Base-by-base conservation (phyloP, 1,140 invertebrate species). In the Ylistrum balloti region DNA sequence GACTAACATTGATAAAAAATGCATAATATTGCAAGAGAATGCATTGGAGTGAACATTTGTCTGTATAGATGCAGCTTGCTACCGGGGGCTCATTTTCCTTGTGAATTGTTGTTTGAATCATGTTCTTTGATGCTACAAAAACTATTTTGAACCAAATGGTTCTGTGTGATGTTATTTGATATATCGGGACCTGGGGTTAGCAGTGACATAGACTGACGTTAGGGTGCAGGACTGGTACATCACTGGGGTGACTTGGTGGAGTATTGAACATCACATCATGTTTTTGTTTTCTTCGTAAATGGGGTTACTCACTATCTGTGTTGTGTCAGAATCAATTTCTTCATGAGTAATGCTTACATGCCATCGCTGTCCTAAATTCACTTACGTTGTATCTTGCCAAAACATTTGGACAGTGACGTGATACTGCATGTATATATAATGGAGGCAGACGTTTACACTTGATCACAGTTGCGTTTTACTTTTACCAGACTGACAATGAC, bases 341-440 rank as follows among this genome's bases (percentile, higher is more conserved):
- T 7, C 56, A 11, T 74, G 56, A 74, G 56, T 74, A 74, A 74
- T 74, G 56, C 56, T 74, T 74, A 74, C 56, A 74, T n/a, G 11
- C 56, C n/a, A 11, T 74, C n/a, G 28, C 2, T 74, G 56, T 74
- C 56, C 56, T n/a, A 74, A 74, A 74, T 74, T 74, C 56, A 74
- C 56, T 74, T 74, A 28, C 56, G 56, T n/a, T 22, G 28, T 74
- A 74, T 74, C 56, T 74, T 74, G 56, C 56, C 56, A 74, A 74
- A 74, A 74, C 56, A 28, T n/a, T 74, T 28, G 1, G 56, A 74
- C 22, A 74, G 56, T 74, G 56, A 74, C 56, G 56, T 74, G 56
- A 74, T 28, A 5, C 56, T 48, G 11, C 56, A 22, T 28, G 17
- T 74, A 28, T 74, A 74, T 74, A 74, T 74, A 74, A 74, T 28